phyloP scores from a whole-genome alignment of 2,797 vertebrate species.

The Enteromius viviparus region DNA sequence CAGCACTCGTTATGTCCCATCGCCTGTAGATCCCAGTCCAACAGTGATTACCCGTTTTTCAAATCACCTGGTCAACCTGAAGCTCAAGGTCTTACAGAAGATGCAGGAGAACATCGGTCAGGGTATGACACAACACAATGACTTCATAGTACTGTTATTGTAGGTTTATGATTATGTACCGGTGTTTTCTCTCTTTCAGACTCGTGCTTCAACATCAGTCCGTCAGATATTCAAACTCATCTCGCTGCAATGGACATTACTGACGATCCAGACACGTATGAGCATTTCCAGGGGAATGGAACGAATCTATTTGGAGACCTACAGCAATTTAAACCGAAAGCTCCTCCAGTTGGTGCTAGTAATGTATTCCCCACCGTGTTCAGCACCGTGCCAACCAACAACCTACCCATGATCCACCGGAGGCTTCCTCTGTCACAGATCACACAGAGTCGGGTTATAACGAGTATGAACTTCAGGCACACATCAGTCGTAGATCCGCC shows the following conservation, averaged over 20 bases:
- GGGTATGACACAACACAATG: neutral
- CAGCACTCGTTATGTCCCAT: neutral
- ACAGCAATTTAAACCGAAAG: neutral
- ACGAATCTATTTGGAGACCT: neutral
- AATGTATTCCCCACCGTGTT: neutral
- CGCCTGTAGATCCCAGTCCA: too few relatives aligned
- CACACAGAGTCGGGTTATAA: neutral
- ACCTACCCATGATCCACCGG: neutral
- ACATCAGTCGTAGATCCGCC: neutral
- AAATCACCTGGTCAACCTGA: constrained; percentile 15
- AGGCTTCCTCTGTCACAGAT: neutral
- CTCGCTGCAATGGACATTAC: neutral
- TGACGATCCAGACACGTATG: neutral
- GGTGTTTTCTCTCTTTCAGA: neutral
- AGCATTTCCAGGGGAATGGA: neutral
- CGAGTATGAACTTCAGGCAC: neutral
- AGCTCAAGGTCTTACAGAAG: constrained; percentile 13
- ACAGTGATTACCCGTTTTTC: neutral
- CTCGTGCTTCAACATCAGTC: neutral
- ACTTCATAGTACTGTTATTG: too few relatives aligned
- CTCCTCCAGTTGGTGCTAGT: neutral
- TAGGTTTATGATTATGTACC: neutral
- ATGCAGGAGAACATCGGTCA: neutral
- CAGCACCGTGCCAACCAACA: neutral
- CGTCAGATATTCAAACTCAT: neutral